These are phyloP conservation scores for Gyps fulvus DNA, from an alignment of 2,113 vertebrate genomes.

Conservation along the genomic window DNA sequence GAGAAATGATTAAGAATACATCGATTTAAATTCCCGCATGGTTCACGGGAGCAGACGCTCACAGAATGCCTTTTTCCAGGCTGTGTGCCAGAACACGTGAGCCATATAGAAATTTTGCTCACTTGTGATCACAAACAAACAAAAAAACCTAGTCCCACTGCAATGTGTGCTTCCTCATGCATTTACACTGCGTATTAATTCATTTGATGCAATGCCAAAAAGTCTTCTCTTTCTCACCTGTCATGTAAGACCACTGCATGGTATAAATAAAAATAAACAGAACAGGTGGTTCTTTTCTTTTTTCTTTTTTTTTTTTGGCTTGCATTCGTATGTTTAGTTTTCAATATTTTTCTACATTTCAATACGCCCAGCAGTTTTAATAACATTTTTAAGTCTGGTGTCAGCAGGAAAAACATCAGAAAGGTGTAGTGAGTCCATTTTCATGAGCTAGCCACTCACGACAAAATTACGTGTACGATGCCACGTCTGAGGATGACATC, in stretches of 20 bases:
- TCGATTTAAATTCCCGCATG: neutral
- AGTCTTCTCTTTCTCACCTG: neutral
- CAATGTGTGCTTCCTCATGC: no score
- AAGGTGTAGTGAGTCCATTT: neutral
- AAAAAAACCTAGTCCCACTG: neutral
- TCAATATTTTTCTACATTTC: neutral
- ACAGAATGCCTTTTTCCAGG: neutral
- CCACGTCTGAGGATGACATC: neutral
- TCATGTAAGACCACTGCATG: neutral
- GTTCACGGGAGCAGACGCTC: neutral
- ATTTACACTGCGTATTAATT: neutral
- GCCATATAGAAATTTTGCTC: neutral
- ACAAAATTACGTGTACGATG: neutral
- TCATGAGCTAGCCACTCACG: neutral
- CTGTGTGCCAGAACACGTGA: neutral
- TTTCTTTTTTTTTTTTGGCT: neutral
- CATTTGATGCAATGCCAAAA: neutral
- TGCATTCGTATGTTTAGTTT: neutral
- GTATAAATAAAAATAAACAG: neutral
- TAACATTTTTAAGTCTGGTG: neutral
- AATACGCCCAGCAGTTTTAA: neutral
- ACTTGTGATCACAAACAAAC: neutral
- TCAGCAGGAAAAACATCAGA: neutral
- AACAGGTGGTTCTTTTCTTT: neutral
- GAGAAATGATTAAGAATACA: neutral